Evolutionary conservation across 1,140 invertebrate species (phyloP).

Genomic region (Orussus abietinus): DNA sequence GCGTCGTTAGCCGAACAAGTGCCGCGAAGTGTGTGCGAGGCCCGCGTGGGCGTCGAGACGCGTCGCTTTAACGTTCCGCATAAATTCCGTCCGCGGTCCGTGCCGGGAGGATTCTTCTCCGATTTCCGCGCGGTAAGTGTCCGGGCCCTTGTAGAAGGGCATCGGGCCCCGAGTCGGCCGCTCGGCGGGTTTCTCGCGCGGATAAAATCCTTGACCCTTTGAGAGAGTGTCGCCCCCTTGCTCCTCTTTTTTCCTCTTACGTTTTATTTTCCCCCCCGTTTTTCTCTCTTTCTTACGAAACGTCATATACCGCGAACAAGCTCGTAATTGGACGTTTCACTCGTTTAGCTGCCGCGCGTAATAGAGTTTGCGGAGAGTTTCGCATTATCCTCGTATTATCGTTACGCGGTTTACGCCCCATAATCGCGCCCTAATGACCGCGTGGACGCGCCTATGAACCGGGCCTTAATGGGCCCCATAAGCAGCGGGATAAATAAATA

Average conservation of each 20-base stretch:
- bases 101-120: slow-evolving; percentile 29
- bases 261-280: too few species aligned
- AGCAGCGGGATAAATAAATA: slow-evolving; percentile 20
- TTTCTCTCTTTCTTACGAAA: too few species aligned
- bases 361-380: slow-evolving; percentile 25
- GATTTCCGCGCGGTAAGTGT: slow-evolving; percentile 43
- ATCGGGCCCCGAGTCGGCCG: background rate
- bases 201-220: too few species aligned
- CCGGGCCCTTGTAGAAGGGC: slow-evolving; percentile 29
- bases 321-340: too few species aligned
- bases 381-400: slow-evolving; percentile 30
- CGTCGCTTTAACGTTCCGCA: slow-evolving; percentile 42
- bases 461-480: slow-evolving; percentile 20
- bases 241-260: too few species aligned
- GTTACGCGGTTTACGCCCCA: slow-evolving; percentile 26
- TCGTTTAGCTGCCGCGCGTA: too few species aligned
- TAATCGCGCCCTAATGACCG: slow-evolving; percentile 31
- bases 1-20: slow-evolving; percentile 17
- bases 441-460: slow-evolving; percentile 20
- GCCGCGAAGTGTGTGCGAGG: too few species aligned
- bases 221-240: too few species aligned
- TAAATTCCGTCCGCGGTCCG: slow-evolving; percentile 34
- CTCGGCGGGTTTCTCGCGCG: background rate
- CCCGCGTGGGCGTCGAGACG: slow-evolving; percentile 37
- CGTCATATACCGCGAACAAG: too few species aligned